Evolutionary conservation across 2,797 vertebrate genomes (phyloP), one percentile per base, ranked within the genome.

Genomic region (Malacoraja senta): DNA sequence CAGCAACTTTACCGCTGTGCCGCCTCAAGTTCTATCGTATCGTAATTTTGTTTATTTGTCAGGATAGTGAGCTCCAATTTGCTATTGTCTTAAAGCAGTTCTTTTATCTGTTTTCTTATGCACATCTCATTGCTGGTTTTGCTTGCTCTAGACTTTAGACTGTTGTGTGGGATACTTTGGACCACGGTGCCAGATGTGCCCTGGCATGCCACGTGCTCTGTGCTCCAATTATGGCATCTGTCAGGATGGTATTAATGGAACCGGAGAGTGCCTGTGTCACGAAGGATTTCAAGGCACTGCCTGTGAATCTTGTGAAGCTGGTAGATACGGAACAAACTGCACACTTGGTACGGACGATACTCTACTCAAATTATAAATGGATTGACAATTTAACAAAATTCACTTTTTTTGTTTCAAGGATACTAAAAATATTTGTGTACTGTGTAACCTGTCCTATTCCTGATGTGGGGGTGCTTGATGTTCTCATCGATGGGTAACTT

Each of bases 241-340:
- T 95, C 95, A 97, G 95, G 98, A 99, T 0, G 96, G 98, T 93
- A 93, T 96, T 58, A 90, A 94, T 7, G 99, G 98, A 93, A 98
- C 77, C 0, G 99, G 99, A 63, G 97, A 98, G 94, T 99, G 99
- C 94, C 97, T 93, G 0, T 99, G 99, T 95, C 97, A 96, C 0
- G 98, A 99, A 95, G 98, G 98, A 7, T 99, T 98, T 95, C 98
- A 99, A 0, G 99, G 99, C 77, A 98, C 98, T 0, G 97, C 97
- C 6, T 99, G 99, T 1, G 99, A 99, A 94, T 97, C 97, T 95
- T 99, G 99, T 61, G 98, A 99, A 94, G 97, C 98, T 32, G 99
- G 98, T 72, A 96, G 98, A 94, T 99, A 97, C 0, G 98, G 98
- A 86, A 93, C 95, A 88, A 96, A 97, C 96, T 99, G 98, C 95